phyloP scores from a whole-genome alignment of 2,797 vertebrate species.

The Glyptemys insculpta region DNA sequence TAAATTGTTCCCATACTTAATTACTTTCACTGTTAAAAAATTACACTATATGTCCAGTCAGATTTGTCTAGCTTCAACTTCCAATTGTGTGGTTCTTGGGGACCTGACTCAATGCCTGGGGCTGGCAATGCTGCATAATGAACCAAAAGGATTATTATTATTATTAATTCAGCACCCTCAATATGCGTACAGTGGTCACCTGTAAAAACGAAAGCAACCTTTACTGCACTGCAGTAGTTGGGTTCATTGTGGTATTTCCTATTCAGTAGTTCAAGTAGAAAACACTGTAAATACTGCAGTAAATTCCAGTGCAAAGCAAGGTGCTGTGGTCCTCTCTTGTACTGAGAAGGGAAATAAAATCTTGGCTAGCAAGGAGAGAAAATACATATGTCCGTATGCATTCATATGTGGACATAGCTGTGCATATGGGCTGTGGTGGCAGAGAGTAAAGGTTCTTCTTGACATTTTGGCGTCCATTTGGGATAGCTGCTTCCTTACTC shows the following conservation, averaged over 20 bases:
- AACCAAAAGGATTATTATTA: neutral
- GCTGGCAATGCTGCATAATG: neutral
- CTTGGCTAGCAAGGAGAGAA: neutral
- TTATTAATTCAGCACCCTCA: slow-evolving; percentile 7
- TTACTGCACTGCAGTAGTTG: slow-evolving; percentile 56
- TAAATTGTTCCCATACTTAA: neutral
- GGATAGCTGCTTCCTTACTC: no score
- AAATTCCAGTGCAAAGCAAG: slow-evolving; percentile 18
- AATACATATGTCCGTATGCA: neutral
- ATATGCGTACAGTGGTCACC: neutral
- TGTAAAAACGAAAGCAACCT: slow-evolving; percentile 52
- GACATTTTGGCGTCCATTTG: neutral
- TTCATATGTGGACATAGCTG: neutral
- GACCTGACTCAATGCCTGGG: neutral
- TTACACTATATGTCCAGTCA: neutral
- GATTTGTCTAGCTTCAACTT: neutral
- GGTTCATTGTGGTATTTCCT: slow-evolving; percentile 61
- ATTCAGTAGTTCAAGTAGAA: slow-evolving; percentile 66
- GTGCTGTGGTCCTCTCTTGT: slow-evolving; percentile 23
- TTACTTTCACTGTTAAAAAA: neutral
- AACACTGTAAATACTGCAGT: slow-evolving; percentile 65
- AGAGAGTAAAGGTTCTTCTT: neutral
- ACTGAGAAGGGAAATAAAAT: neutral
- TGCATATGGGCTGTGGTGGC: neutral
- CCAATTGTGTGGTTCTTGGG: neutral